Evolutionary conservation across 2,888 invertebrate species (phyloP).

Genomic region (Trachelus tabidus): DNA sequence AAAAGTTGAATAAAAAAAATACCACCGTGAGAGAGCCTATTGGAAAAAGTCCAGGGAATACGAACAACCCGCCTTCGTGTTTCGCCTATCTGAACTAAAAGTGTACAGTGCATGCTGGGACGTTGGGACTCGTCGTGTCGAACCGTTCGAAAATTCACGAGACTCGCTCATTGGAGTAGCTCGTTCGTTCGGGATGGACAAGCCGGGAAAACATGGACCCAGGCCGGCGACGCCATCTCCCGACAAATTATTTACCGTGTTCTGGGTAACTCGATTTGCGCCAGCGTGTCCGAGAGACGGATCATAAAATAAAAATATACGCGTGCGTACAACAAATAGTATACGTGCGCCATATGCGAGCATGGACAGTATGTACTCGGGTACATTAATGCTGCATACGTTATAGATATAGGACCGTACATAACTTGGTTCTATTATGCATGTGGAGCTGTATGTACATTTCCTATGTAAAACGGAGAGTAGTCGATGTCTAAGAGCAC

Average conservation of each 20-base stretch:
- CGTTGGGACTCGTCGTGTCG: neutral
- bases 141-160: neutral
- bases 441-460: conserved; percentile 22
- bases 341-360: neutral
- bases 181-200: neutral
- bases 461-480: conserved; percentile 29
- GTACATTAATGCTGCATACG: neutral
- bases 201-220: conserved; percentile 12
- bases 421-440: neutral
- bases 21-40: neutral
- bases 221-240: conserved; percentile 26
- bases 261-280: conserved; percentile 34
- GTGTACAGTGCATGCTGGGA: neutral
- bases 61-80: neutral
- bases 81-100: neutral
- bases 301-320: conserved; percentile 19
- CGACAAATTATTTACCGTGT: conserved; percentile 42
- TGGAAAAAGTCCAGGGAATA: neutral
- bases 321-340: neutral
- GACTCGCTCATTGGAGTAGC: neutral
- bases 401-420: neutral
- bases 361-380: neutral
- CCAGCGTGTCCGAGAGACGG: conserved; percentile 18
- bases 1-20: neutral
- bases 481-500: conserved; percentile 8